Base-by-base conservation (phyloP, 1,140 invertebrate genomes). In the Oncopodura yosiiana region DNA sequence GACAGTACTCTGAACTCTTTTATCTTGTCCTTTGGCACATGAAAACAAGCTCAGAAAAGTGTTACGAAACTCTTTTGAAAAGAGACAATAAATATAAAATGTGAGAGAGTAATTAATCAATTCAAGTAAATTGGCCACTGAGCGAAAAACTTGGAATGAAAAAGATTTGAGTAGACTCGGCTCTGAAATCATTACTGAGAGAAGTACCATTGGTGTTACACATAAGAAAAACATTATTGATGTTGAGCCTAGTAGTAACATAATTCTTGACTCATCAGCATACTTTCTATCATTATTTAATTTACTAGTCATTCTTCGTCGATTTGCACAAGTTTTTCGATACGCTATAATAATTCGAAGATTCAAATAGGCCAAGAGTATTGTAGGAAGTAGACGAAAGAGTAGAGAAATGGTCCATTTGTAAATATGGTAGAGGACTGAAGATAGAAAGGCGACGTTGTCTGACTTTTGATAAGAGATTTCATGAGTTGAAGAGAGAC, bases 81-180 rank as follows among this genome's bases (percentile, higher is more conserved):
- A 86, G 41, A 84, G 68, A 58, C 81, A 84, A 68, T 86, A 85
- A 37, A 86, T 84, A 67, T 86, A 86, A 70, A 86, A 85, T 3
- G 82, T 85, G 38, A 84, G 76, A 34, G 83, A 83, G 65, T 84
- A 86, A 67, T 86, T 84, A 53, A 77, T 78, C 19, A 86, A 73
- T 68, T 86, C 83, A 55, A 86, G 66, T 12, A 83, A 71, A 68
- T 85, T 86, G 11, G 83, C 82, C 23, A 81, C 66, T 0, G 83
- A 81, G 23, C 83, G 76, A 63, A 86, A 86, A 6, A 84, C 76
- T 78, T 82, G 80, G 66, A 82, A 82, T 8, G 53, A 60, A 34
- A n/a, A 34, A 48, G 72, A 71, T 27, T 73, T 74, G 46, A 81
- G 71, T 62, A 81, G 78, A 46, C 71, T 70, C 54, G 81, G 75